Conservation (phyloP, 2,113 vertebrate genomes). For the Lutjanus erythropterus region DNA sequence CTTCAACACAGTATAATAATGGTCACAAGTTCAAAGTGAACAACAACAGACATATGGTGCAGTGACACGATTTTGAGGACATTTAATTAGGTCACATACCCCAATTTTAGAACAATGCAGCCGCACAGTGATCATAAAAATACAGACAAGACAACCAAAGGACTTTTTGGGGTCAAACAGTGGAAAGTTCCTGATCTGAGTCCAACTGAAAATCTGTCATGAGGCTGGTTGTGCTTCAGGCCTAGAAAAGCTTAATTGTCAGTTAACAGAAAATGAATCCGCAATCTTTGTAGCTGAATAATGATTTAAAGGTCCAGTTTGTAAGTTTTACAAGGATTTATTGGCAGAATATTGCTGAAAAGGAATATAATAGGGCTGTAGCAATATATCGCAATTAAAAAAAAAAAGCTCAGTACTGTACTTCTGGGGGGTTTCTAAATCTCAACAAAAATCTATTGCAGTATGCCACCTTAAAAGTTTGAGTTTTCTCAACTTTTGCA, state of each 20-base stretch:
- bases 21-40: neutral
- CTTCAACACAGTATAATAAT: neutral
- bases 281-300: neutral
- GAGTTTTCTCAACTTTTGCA: too few species aligned
- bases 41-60: neutral
- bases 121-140: slow-evolving; percentile 21
- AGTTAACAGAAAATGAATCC: neutral
- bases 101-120: slow-evolving; percentile 42
- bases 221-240: too few species aligned
- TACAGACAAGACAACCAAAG: slow-evolving; percentile 2
- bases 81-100: slow-evolving; percentile 39
- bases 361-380: too few species aligned
- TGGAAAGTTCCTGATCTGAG: slow-evolving; percentile 7
- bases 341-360: too few species aligned
- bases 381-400: too few species aligned
- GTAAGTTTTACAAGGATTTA: too few species aligned
- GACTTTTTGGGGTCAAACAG: slow-evolving; percentile 11
- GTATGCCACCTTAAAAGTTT: too few species aligned
- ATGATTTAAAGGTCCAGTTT: too few species aligned
- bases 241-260: neutral
- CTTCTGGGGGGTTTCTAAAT: too few species aligned
- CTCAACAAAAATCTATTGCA: too few species aligned
- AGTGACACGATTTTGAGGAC: slow-evolving; percentile 27
- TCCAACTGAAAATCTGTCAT: slow-evolving; percentile 37
- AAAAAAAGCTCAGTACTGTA: too few species aligned